These are phyloP conservation scores for Trachelus troglodyta DNA, from an alignment of 2,888 invertebrate species.

Conservation along the genomic window DNA sequence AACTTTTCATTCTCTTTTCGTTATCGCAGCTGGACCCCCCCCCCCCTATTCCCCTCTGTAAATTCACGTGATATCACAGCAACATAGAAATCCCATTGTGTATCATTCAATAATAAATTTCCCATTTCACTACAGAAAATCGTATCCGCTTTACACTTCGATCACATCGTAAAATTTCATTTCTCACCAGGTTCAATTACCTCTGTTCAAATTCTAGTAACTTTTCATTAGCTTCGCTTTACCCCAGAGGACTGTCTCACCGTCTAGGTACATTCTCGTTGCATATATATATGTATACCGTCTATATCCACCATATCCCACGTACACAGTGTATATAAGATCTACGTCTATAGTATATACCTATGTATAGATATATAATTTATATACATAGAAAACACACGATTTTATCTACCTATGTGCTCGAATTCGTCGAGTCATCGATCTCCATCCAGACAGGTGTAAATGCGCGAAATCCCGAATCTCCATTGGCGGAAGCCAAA, in stretches of 20 bases:
- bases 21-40: not conserved
- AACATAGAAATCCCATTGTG: not conserved
- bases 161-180: not conserved
- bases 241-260: not conserved
- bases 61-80: not conserved
- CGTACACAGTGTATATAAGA: not conserved
- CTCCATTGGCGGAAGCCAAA: not conserved
- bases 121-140: not conserved
- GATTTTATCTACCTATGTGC: not conserved
- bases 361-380: not conserved
- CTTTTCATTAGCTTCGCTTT: not conserved
- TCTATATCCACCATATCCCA: not conserved
- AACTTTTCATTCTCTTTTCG: not conserved
- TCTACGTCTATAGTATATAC: not conserved
- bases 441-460: not conserved
- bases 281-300: not conserved
- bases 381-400: not conserved
- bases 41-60: not conserved
- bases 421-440: not conserved
- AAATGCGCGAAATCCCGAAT: not conserved
- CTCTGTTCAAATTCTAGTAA: not conserved
- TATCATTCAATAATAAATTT: not conserved
- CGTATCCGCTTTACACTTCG: not conserved
- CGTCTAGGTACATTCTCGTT: not conserved
- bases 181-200: not conserved